A percentile compares a stretch with the other conserved stretches of the same genome.
These are phyloP conservation scores for Sebastes kiyomatsui DNA, from an alignment of 2,797 vertebrate species.

Conservation along the genomic window DNA sequence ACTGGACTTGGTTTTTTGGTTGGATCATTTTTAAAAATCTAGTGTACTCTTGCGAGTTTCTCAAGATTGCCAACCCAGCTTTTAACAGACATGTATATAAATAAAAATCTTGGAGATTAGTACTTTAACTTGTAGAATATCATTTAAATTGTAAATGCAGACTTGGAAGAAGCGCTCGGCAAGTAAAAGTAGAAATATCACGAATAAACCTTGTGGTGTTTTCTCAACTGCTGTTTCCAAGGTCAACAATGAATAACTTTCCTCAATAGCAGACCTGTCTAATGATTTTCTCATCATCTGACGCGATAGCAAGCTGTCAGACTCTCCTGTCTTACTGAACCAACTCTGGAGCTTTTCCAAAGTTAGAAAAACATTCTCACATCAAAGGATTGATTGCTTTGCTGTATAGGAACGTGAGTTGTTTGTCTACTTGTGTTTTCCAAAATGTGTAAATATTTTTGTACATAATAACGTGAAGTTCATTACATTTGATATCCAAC, in stretches of 20 bases:
- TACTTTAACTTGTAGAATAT: background rate
- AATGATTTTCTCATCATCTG: background rate
- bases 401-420: background rate
- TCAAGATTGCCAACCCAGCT: no score
- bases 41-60: no score
- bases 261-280: background rate
- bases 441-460: background rate
- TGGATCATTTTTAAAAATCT: no score
- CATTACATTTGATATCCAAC: background rate
- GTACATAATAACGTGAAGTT: background rate
- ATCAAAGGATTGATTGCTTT: background rate
- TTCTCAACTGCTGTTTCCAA: conserved; percentile 6
- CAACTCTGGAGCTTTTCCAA: background rate
- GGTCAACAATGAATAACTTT: background rate
- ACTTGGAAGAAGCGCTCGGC: background rate
- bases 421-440: background rate
- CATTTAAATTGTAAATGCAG: background rate
- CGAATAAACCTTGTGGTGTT: background rate
- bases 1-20: no score
- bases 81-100: background rate
- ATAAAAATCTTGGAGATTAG: background rate
- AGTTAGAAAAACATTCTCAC: background rate
- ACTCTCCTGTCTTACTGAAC: background rate
- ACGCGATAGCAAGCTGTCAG: background rate
- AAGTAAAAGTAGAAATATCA: background rate